Base-by-base conservation (phyloP, 2,113 vertebrate genomes). In the Reinhardtius hippoglossoides region DNA sequence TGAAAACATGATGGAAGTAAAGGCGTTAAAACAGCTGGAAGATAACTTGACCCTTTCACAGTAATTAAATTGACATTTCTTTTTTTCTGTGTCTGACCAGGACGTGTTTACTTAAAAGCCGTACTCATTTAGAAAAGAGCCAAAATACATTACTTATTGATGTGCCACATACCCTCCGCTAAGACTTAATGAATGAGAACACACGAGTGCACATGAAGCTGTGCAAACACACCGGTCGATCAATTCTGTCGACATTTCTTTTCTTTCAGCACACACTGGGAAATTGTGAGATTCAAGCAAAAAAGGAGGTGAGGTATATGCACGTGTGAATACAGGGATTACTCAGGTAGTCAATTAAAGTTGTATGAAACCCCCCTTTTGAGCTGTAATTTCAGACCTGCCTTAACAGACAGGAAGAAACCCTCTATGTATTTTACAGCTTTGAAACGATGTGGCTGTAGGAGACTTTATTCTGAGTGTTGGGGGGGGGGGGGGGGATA, bases 301-400 rank as follows among this genome's bases (percentile, higher is more conserved):
- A 31, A 31, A 52, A 35, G 48, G 27, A 50, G 60, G 56, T 68
- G 50, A 80, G 42, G 58, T 48, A 15, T 67, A 37, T 67, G 44
- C 69, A 62, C 24, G 76, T 82, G 44, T 80, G 73, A 76, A 74
- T 72, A 81, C 69, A 72, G 74, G 76, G 75, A 80, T 83, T 77
- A 75, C 76, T 67, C 76, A 87, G 87, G 82, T 88, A 89, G 88
- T 79, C n/a, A 93, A 90, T 92, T 91, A 92, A 74, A 58, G 64
- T 40, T 68, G 59, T 69, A 70, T 80, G 27, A 86, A 88, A 68
- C 37, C 59, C 74, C 74, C 71, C 37, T 9, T 76, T 72, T 79
- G 64, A 76, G 71, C 76, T 77, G 77, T 90, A 90, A 92, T 91
- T 88, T 88, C 44, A 88, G 76, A 78, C 37, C 75, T 83, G 83